A percentile compares a stretch with the other conserved stretches of the same genome.
Evolutionary conservation across 2,888 invertebrate genomes (phyloP).

Genomic region (Mythimna pallens): DNA sequence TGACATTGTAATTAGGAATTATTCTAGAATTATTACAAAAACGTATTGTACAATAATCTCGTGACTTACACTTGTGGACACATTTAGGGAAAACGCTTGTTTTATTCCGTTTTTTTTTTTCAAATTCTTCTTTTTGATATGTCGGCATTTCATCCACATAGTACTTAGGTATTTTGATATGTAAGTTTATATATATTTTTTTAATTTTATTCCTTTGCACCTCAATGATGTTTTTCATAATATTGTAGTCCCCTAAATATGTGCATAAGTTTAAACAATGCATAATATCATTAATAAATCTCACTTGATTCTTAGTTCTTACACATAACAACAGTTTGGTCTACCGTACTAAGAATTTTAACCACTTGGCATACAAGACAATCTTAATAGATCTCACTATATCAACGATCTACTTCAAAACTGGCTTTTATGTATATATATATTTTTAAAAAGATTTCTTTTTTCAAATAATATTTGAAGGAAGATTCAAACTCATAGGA

Average conservation of each 20-base stretch:
- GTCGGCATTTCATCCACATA: not conserved
- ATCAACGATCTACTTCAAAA: conserved; percentile 58
- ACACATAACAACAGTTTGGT: conserved; percentile 73
- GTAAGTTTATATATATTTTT: too few relatives aligned
- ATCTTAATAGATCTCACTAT: conserved; percentile 63
- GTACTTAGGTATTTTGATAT: not conserved
- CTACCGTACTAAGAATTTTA: conserved; percentile 72
- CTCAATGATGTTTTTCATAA: not conserved
- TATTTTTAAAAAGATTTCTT: conserved; percentile 1
- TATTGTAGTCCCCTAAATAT: conserved; percentile 28
- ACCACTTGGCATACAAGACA: conserved; percentile 71
- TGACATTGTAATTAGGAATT: conserved; percentile 1
- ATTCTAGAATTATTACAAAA: conserved; percentile 55
- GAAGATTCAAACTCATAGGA: conserved; percentile 25
- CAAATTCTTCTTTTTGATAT: not conserved
- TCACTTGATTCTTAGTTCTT: conserved; percentile 63
- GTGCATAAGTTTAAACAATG: conserved; percentile 38
- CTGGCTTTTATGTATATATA: conserved; percentile 39
- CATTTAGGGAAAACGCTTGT: conserved; percentile 21
- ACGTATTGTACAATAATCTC: conserved; percentile 37
- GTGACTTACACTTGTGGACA: conserved; percentile 31
- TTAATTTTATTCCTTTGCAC: conserved; percentile 1
- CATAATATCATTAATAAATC: conserved; percentile 50
- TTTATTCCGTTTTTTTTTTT: not conserved
- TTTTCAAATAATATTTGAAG: conserved; percentile 11